Base-by-base conservation (phyloP, 2,888 invertebrate species). In the Mesorhabditis sp. region DNA sequence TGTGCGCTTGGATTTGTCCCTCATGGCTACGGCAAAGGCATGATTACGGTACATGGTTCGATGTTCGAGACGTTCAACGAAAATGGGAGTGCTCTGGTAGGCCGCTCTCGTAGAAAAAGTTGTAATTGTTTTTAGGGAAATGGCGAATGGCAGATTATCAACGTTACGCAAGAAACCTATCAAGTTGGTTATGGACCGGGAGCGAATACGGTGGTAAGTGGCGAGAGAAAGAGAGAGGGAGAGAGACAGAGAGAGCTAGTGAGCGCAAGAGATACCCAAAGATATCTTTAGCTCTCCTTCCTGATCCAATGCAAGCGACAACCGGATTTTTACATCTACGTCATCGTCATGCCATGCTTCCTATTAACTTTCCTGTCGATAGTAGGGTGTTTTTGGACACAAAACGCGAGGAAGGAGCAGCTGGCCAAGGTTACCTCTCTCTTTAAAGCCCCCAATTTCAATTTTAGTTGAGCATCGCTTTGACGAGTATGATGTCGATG, bases 401-500 rank as follows among this genome's bases (percentile, higher is more conserved):
- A 10, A 50, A 50, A 50, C n/a, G 58, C n/a, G 7, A 50, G n/a
- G n/a, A n/a, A 50, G n/a, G 58, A 50, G 58, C 58, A 50, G n/a
- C n/a, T 50, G 58, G n/a, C 58, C n/a, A 50, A 50, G 58, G 58
- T 50, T 28, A 28, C 28, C 28, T 28, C 1, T 28, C 28, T 28
- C 28, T 28, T 28, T 28, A 28, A 28, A 28, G 28, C 28, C 28
- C 28, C 28, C 28, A 28, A 28, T 28, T 28, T 28, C 58, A 50
- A 10, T 50, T 50, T n/a, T 50, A 50, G 58, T 50, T 50, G 58
- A 50, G 58, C 2, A n/a, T 50, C 58, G 58, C 58, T 50, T 50
- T 50, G 58, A 50, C 58, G 58, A 50, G 58, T n/a, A 50, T 50
- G 58, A 50, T 50, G 58, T 50, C 58, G n/a, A 50, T 50, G 58